These are phyloP conservation scores for Nansenia antarctica DNA, from an alignment of 2,113 vertebrate species.

Conservation along the genomic window DNA sequence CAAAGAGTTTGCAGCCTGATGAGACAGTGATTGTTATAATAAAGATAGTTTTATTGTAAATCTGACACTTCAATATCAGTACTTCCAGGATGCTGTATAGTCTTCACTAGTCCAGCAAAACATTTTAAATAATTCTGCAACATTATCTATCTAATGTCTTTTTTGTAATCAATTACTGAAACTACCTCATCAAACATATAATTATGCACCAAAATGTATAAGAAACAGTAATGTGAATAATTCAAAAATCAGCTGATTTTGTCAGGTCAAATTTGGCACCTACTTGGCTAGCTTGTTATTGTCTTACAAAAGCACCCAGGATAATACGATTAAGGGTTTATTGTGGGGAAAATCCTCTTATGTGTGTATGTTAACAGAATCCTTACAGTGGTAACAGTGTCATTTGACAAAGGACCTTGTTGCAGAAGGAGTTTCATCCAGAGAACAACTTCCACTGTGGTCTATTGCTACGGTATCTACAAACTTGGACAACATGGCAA, in stretches of 20 bases:
- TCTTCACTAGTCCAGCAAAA: neutral
- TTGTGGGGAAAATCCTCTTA: conserved; percentile 79
- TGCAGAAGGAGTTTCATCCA: conserved; percentile 48
- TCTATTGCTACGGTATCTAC: conserved; percentile 13
- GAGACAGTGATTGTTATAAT: neutral
- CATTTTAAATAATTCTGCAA: neutral
- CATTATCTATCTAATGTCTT: neutral
- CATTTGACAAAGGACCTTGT: conserved; percentile 63
- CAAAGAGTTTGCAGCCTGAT: neutral
- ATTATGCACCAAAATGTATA: neutral
- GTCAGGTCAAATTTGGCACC: conserved; percentile 29
- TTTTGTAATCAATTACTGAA: neutral
- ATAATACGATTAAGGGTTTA: conserved; percentile 93
- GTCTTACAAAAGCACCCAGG: conserved; percentile 68
- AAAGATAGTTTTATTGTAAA: no score
- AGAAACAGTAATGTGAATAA: neutral
- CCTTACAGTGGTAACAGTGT: conserved; percentile 51
- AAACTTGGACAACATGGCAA: conserved; percentile 61
- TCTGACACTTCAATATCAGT: neutral
- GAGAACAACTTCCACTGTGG: conserved; percentile 2
- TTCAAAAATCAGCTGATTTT: conserved; percentile 11
- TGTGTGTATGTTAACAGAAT: conserved; percentile 66
- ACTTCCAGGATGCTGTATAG: neutral
- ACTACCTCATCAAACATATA: neutral
- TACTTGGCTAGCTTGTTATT: conserved; percentile 57